Percentiles rank a stretch among this genome's conserved stretches.
These are phyloP conservation scores for Zapornia atra DNA, from an alignment of 2,113 vertebrate species.

Conservation along the genomic window DNA sequence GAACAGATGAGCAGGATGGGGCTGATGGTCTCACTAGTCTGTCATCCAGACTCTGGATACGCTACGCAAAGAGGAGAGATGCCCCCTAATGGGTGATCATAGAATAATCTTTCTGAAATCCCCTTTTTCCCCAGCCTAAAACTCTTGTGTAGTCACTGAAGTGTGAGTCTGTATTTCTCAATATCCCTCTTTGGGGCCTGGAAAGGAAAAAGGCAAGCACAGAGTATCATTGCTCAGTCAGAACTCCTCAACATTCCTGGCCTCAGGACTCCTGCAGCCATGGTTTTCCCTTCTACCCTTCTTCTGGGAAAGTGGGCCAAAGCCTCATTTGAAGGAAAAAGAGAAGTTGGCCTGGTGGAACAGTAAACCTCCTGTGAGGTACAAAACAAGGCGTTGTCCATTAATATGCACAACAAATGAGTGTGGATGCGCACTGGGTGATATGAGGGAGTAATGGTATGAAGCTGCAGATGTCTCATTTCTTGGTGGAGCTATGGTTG, in stretches of 20 bases:
- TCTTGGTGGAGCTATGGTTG: rapidly evolving
- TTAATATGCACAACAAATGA: neutral
- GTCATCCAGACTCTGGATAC: neutral
- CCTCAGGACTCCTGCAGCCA: neutral
- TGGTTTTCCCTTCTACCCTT: neutral
- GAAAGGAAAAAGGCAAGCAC: neutral
- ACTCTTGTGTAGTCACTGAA: neutral
- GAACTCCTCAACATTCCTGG: neutral
- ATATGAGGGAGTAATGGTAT: no score
- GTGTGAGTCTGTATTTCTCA: neutral
- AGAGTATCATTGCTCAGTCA: neutral
- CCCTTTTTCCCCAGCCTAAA: neutral
- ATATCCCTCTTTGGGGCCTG: no score
- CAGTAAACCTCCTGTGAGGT: neutral
- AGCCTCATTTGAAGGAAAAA: neutral
- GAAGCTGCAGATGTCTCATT: neutral
- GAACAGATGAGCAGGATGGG: neutral
- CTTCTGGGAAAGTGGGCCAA: neutral
- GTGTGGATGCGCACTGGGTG: no score
- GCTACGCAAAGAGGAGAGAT: neutral
- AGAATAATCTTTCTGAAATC: neutral
- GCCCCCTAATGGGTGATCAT: neutral
- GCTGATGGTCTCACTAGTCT: neutral
- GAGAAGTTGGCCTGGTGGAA: neutral
- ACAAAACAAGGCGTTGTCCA: neutral